Evolutionary conservation across 2,888 invertebrate species (phyloP), one percentile per base, ranked within the genome.

Genomic region (Notocelia uddmanniana): DNA sequence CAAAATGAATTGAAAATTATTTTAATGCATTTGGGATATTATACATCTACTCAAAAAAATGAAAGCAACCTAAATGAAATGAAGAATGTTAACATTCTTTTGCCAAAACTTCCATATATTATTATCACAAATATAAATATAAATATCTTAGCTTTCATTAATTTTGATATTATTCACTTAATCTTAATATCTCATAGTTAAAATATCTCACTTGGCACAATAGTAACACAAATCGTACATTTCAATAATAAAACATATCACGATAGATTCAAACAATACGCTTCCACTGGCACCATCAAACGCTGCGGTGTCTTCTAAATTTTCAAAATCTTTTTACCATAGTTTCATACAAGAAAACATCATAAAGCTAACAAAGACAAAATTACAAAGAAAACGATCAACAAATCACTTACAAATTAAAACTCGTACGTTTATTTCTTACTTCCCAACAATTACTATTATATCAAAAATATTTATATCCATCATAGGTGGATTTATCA

Each of bases 131-230:
- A 90, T 87, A 91, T 88, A 90, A 89, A 91, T 90, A 91, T 91
- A 91, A 91, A 91, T 87, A 91, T 88, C 88, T 90, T 89, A 90
- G 87, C 85, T 87, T 86, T 86, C 83, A 85, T 89, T 87, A 92
- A 93, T 91, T 93, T 92, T 92, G 92, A 92, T 91, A 92, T 90
- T 85, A 87, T 90, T 88, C 92, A 93, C 91, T 93, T 93, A 92
- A 92, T 88, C 92, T 93, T 93, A 92, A 90, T 87, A 85, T 90
- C 88, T 89, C 91, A 88, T 89, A 89, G 80, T 89, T 87, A 90
- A 74, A 91, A 90, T 89, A 93, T 91, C 91, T 92, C 92, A 91
- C 92, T 93, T 92, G 93, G 93, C 93, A 93, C 93, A 92, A 90
- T 88, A 87, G 87, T 87, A 91, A 92, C 89, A 88, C 89, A 91